These are phyloP conservation scores for Acleris emargana DNA, from an alignment of 2,888 invertebrate genomes.

Conservation along the genomic window DNA sequence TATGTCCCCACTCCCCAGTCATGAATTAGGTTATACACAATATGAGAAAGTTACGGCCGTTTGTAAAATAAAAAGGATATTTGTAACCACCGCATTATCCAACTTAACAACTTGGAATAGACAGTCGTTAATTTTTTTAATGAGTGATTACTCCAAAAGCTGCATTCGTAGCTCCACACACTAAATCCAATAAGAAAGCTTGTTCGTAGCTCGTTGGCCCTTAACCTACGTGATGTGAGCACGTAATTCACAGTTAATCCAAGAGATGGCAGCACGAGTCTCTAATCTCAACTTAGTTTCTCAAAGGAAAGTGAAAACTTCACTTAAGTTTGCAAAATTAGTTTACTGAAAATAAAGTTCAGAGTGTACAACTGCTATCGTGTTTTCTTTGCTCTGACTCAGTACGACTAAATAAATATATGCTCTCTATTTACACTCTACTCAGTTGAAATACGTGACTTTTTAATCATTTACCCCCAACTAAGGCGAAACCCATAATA, in stretches of 20 bases:
- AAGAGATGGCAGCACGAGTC: constrained; percentile 39
- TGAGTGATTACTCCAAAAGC: constrained; percentile 1
- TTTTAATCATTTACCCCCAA: too few relatives aligned
- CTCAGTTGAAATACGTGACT: too few relatives aligned
- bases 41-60: too few relatives aligned
- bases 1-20: too few relatives aligned
- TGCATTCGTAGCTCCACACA: constrained; percentile 10
- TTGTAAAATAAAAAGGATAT: too few relatives aligned
- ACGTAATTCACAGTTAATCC: constrained; percentile 29
- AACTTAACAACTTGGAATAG: background rate
- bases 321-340: constrained; percentile 44
- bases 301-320: constrained; percentile 39
- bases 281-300: constrained; percentile 10
- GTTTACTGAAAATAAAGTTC: constrained; percentile 2
- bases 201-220: constrained; percentile 19
- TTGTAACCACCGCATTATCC: too few relatives aligned
- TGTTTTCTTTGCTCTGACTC: too few relatives aligned
- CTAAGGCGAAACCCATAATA: too few relatives aligned
- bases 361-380: background rate
- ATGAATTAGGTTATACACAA: too few relatives aligned
- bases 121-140: too few relatives aligned
- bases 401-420: too few relatives aligned
- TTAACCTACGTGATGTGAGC: constrained; percentile 29
- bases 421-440: too few relatives aligned
- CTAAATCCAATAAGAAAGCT: constrained; percentile 21